A percentile compares a stretch with the other conserved stretches of the same genome.
phyloP scores from a whole-genome alignment of 2,888 invertebrate genomes.

The Protodeltote pygarga region DNA sequence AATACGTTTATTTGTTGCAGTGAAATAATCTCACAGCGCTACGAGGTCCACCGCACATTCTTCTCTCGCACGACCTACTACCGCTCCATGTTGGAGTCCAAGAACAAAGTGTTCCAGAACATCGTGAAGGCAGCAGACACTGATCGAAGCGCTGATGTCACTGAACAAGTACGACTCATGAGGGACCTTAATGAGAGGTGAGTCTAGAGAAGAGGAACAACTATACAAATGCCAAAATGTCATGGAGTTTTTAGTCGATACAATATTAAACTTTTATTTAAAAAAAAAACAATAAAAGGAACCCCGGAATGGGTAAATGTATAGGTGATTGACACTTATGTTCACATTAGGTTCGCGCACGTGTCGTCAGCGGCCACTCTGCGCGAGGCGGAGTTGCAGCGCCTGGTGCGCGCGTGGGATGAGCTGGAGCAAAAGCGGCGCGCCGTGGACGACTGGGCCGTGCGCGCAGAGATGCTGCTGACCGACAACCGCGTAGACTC shows the following conservation, averaged over 20 bases:
- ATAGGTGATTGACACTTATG: not conserved
- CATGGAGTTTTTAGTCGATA: too few relatives aligned
- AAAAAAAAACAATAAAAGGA: too few relatives aligned
- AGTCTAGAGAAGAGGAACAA: not conserved
- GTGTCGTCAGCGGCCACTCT: constrained; percentile 91
- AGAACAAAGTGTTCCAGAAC: constrained; percentile 96
- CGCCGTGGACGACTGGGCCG: constrained; percentile 94
- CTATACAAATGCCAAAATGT: not conserved
- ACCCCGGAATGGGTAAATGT: too few relatives aligned
- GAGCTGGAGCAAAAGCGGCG: constrained; percentile 93
- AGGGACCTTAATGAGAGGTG: constrained; percentile 92
- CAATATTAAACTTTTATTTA: too few relatives aligned
- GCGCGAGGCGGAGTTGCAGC: constrained; percentile 93
- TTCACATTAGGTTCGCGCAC: constrained; percentile 88
- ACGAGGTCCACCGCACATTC: constrained; percentile 94
- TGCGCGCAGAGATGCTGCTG: constrained; percentile 93
- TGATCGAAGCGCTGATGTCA: constrained; percentile 91
- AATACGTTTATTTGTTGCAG: constrained; percentile 76
- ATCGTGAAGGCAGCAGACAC: constrained; percentile 93
- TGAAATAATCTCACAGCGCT: constrained; percentile 90
- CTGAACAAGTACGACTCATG: constrained; percentile 90
- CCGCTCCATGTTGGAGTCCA: constrained; percentile 97
- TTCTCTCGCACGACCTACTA: constrained; percentile 96
- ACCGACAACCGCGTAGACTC: constrained; percentile 93
- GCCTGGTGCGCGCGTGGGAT: constrained; percentile 94